These are phyloP conservation scores for Elephantulus edwardii DNA, from an alignment of 2,113 vertebrate genomes.

Conservation along the genomic window DNA sequence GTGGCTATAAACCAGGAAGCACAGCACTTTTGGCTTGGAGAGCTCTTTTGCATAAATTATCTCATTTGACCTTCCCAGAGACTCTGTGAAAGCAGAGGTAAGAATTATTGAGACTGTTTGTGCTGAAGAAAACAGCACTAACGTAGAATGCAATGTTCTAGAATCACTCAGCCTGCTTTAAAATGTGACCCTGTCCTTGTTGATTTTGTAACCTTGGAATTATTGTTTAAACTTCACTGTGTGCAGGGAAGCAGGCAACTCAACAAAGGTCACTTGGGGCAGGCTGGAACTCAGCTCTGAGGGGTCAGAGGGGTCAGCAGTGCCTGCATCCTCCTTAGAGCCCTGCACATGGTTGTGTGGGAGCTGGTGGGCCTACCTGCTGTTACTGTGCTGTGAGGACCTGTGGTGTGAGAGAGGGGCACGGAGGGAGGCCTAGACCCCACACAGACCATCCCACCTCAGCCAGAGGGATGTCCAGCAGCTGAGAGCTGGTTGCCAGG, in stretches of 20 bases:
- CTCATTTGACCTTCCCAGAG: slow-evolving; percentile 17
- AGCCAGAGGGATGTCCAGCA: too few relatives aligned
- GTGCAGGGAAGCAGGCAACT: neutral
- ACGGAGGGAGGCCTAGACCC: too few relatives aligned
- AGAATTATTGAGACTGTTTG: neutral
- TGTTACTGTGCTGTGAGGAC: too few relatives aligned
- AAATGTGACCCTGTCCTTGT: neutral
- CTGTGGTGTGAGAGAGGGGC: too few relatives aligned
- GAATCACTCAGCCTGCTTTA: neutral
- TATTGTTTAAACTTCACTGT: neutral
- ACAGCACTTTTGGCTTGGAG: neutral
- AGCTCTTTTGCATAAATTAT: neutral
- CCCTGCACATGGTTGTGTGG: neutral
- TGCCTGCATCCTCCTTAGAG: neutral
- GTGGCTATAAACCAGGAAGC: neutral
- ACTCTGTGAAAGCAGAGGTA: neutral
- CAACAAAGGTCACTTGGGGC: too few relatives aligned
- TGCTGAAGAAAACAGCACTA: too few relatives aligned
- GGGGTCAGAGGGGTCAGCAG: neutral
- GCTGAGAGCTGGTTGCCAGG: too few relatives aligned
- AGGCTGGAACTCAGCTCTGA: neutral
- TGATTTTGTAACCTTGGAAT: neutral
- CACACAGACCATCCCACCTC: too few relatives aligned
- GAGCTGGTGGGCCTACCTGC: too few relatives aligned
- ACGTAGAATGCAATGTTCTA: too few relatives aligned